Evolutionary conservation across 2,888 invertebrate genomes (phyloP).

Genomic region (Andrena hattorfiana): DNA sequence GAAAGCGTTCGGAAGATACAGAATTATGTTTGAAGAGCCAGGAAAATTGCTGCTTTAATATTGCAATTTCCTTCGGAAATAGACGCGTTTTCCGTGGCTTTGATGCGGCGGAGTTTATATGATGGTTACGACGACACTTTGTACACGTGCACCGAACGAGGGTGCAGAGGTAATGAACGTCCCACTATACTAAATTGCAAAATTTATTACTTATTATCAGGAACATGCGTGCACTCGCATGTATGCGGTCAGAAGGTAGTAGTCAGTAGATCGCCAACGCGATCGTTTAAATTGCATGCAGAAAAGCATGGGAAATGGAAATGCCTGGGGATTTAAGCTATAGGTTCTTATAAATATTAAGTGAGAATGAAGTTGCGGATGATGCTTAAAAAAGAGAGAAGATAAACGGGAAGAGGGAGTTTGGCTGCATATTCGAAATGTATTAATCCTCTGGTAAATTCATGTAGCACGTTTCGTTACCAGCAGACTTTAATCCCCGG

Average conservation of each 20-base stretch:
- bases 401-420: too few species aligned
- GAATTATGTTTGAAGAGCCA: conserved; percentile 9
- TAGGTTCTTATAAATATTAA: too few species aligned
- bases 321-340: too few species aligned
- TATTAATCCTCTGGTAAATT: background rate
- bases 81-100: conserved; percentile 23
- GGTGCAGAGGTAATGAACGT: conserved; percentile 57
- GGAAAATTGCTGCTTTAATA: conserved; percentile 16
- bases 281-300: conserved; percentile 31
- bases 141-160: conserved; percentile 55
- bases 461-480: background rate
- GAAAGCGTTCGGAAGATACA: background rate
- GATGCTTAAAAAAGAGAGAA: too few species aligned
- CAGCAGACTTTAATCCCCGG: background rate
- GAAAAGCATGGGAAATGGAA: too few species aligned
- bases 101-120: conserved; percentile 21
- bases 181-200: conserved; percentile 61
- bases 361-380: too few species aligned
- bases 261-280: conserved; percentile 26
- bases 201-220: conserved; percentile 68
- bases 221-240: conserved; percentile 36
- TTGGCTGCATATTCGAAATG: background rate
- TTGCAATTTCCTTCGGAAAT: conserved; percentile 30
- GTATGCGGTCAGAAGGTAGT: conserved; percentile 18
- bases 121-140: conserved; percentile 32